Conservation (phyloP, 2,888 invertebrate species). For the Calliopum simillimum region DNA sequence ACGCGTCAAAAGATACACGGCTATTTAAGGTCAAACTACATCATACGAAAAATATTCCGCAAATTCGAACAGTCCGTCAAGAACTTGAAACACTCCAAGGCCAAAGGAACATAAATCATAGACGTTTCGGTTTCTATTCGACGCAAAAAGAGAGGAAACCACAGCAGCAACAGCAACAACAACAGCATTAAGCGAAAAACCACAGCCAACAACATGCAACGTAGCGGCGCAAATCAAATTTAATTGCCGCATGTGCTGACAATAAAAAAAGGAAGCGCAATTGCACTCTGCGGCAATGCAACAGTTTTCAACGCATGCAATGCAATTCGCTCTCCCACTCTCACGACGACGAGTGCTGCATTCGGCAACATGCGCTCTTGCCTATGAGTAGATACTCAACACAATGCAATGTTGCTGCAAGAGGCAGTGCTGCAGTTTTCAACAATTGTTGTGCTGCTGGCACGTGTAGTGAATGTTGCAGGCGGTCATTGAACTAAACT, state of each 20-base stretch:
- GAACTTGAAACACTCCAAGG: neutral
- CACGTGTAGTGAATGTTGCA: slow-evolving; percentile 44
- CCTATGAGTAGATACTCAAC: neutral
- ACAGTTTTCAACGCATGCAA: slow-evolving; percentile 54
- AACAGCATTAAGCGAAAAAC: neutral
- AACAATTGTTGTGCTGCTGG: slow-evolving; percentile 50
- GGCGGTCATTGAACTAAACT: slow-evolving; percentile 59
- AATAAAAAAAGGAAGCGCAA: slow-evolving; percentile 37
- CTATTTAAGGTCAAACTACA: no score
- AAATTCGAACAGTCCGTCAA: no score
- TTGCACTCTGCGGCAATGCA: slow-evolving; percentile 52
- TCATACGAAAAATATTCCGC: no score
- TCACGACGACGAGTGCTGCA: no score
- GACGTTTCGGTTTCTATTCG: no score
- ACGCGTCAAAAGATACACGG: no score
- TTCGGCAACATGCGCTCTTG: neutral
- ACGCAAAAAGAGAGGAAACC: neutral
- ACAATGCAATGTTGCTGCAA: slow-evolving; percentile 42
- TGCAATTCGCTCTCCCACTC: slow-evolving; percentile 2
- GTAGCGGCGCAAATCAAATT: slow-evolving; percentile 37
- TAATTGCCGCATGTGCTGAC: slow-evolving; percentile 46
- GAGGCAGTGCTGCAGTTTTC: slow-evolving; percentile 58
- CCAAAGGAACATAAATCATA: neutral
- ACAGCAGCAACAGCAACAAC: neutral
- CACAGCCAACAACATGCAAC: neutral